Evolutionary conservation across 2,797 vertebrate genomes (phyloP), one percentile per base, ranked within the genome.

Genomic region (Gadopsis bispinosus): DNA sequence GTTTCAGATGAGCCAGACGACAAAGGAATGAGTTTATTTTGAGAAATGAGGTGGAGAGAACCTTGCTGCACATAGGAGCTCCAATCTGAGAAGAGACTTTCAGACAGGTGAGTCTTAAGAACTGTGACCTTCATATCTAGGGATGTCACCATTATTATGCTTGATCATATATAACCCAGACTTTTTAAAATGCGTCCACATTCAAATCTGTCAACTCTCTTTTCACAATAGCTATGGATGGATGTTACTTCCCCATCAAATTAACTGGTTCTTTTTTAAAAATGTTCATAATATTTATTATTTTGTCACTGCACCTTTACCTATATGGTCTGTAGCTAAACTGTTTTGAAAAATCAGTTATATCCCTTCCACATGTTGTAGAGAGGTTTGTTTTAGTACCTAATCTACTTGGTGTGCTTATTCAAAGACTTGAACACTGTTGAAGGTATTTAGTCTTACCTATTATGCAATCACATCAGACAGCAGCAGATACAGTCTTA

Each of bases 1-100:
- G 70, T 93, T 93, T 86, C 92, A 96, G 95, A 91, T 94, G 90
- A 93, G 73, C 75, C 74, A 53, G 73, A 79, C 26, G 41, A 71
- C 85, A 14, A 72, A 83, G 71, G 62, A 83, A 78, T 54, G 66
- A 67, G 53, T 80, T 66, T 39, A 33, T 84, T 83, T 77, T 90
- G 69, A 91, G 85, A 77, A 64, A 90, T 85, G 89, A 88, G 58
- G 90, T 22, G 72, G 75, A 69, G 48, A 69, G 67, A 74, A 72
- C 29, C 51, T 17, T 66, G 55, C 68, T 66, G 55, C 68, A 70
- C 69, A 73, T 72, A 84, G 83, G 64, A 65, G 59, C 79, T 83
- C 63, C 64, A 72, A 68, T 83, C 80, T 88, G 86, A 92, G 69
- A 76, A 83, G 19, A 87, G 47, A 51, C 82, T 29, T 79, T 81